Percentiles rank a stretch among this genome's conserved stretches.
Evolutionary conservation across 2,113 vertebrate species (phyloP).

Genomic region (Psilopogon haemacephalus): DNA sequence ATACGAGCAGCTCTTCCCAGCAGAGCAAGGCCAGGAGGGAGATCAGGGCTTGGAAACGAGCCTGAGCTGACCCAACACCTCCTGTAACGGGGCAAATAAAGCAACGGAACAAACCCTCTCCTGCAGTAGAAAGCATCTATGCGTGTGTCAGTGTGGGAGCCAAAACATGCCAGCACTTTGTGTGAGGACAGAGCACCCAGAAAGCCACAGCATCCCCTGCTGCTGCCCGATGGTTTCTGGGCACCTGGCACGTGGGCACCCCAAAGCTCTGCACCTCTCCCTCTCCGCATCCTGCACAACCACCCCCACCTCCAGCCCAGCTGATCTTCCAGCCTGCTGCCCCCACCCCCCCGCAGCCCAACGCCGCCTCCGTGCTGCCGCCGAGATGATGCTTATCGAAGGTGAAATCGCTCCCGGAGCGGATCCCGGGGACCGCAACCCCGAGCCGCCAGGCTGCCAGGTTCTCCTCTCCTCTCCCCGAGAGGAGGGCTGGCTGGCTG

Average conservation of each 20-base stretch:
- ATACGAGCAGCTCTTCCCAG: background rate
- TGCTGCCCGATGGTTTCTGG: accelerated
- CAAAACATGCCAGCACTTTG: background rate
- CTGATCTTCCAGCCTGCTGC: background rate
- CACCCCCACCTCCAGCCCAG: background rate
- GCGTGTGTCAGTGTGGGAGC: accelerated
- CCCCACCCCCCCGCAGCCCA: accelerated
- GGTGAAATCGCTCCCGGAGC: accelerated
- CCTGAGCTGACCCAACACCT: background rate
- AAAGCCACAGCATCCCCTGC: background rate
- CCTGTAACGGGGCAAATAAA: background rate
- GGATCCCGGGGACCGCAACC: background rate
- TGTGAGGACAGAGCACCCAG: background rate
- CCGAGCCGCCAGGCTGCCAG: accelerated
- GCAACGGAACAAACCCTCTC: background rate
- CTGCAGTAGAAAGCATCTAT: accelerated
- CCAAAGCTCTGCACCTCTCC: background rate
- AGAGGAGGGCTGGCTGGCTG: too few relatives aligned
- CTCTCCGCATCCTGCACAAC: background rate
- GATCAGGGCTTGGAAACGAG: accelerated
- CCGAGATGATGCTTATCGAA: background rate
- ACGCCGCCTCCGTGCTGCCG: accelerated
- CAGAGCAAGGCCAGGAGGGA: background rate
- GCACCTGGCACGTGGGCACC: background rate
- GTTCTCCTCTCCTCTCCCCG: background rate